Percentiles rank a stretch among this genome's conserved stretches.
phyloP scores from a whole-genome alignment of 2,888 invertebrate species.

The Stratiomys singularior region DNA sequence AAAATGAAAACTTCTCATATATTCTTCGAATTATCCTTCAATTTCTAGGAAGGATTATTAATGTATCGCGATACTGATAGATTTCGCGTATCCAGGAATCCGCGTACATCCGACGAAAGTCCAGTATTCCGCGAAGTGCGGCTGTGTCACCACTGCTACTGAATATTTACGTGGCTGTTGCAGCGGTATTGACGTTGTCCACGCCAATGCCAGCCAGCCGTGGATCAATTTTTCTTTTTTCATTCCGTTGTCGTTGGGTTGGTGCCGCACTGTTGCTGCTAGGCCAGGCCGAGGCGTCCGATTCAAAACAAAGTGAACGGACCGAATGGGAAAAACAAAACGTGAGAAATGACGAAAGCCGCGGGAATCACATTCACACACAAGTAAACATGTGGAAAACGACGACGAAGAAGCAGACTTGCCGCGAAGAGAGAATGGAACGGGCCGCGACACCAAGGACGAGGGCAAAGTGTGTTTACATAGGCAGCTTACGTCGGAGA shows the following conservation, averaged over 20 bases:
- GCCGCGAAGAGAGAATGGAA: slow-evolving; percentile 8
- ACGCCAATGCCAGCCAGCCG: slow-evolving; percentile 9
- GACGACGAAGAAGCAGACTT: slow-evolving; percentile 16
- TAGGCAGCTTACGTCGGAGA: slow-evolving; percentile 50
- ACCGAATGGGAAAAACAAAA: background rate
- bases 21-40: too few relatives aligned
- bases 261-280: slow-evolving; percentile 17
- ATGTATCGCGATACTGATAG: too few relatives aligned
- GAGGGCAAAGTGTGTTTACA: slow-evolving; percentile 46
- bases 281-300: background rate
- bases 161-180: background rate
- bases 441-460: slow-evolving; percentile 40
- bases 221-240: background rate
- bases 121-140: too few relatives aligned
- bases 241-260: background rate
- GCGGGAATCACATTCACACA: slow-evolving; percentile 17
- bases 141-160: too few relatives aligned
- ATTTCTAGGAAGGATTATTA: too few relatives aligned
- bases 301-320: slow-evolving; percentile 14
- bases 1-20: too few relatives aligned
- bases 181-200: slow-evolving; percentile 11
- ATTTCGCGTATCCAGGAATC: too few relatives aligned
- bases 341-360: slow-evolving; percentile 29
- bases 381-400: slow-evolving; percentile 10
- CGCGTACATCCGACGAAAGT: too few relatives aligned